Evolutionary conservation across 2,113 vertebrate species (phyloP).

Genomic region (Columbina picui): DNA sequence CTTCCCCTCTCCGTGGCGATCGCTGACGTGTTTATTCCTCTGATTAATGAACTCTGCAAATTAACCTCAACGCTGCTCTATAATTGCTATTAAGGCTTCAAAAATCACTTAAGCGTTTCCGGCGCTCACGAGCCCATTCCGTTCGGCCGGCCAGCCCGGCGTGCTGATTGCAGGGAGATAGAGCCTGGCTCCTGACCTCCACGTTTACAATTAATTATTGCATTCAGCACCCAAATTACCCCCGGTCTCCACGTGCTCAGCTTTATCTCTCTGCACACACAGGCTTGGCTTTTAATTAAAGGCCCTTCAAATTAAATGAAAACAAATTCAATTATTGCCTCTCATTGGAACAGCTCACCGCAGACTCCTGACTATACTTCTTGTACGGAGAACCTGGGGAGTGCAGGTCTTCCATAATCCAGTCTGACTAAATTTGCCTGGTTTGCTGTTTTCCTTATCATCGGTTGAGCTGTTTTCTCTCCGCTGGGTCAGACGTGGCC

Average conservation of each 20-base stretch:
- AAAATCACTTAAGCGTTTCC: slow-evolving; percentile 77
- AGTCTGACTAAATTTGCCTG: slow-evolving; percentile 68
- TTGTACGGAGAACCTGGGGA: slow-evolving; percentile 58
- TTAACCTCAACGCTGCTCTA: slow-evolving; percentile 75
- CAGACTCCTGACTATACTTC: slow-evolving; percentile 69
- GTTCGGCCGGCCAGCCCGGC: slow-evolving; percentile 1
- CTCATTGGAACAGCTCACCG: slow-evolving; percentile 73
- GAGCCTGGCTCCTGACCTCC: slow-evolving; percentile 72
- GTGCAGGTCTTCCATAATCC: slow-evolving; percentile 61
- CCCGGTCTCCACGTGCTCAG: slow-evolving; percentile 64
- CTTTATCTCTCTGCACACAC: slow-evolving; percentile 82
- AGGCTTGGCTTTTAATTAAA: slow-evolving; percentile 84
- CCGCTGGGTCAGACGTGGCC: slow-evolving; percentile 50
- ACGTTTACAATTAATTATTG: slow-evolving; percentile 80
- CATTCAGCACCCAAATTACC: slow-evolving; percentile 79
- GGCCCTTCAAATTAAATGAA: slow-evolving; percentile 84
- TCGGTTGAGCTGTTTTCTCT: slow-evolving; percentile 60
- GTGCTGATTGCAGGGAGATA: slow-evolving; percentile 76
- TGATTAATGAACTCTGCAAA: slow-evolving; percentile 78
- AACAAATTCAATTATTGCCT: slow-evolving; percentile 86
- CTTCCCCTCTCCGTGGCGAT: slow-evolving; percentile 36
- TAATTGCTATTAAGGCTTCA: slow-evolving; percentile 77
- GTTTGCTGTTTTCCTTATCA: slow-evolving; percentile 78
- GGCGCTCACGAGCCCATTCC: slow-evolving; percentile 39
- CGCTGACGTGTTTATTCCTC: slow-evolving; percentile 71